A percentile compares a stretch with the other conserved stretches of the same genome.
Evolutionary conservation across 2,113 vertebrate genomes (phyloP).

Genomic region (Gambusia affinis): DNA sequence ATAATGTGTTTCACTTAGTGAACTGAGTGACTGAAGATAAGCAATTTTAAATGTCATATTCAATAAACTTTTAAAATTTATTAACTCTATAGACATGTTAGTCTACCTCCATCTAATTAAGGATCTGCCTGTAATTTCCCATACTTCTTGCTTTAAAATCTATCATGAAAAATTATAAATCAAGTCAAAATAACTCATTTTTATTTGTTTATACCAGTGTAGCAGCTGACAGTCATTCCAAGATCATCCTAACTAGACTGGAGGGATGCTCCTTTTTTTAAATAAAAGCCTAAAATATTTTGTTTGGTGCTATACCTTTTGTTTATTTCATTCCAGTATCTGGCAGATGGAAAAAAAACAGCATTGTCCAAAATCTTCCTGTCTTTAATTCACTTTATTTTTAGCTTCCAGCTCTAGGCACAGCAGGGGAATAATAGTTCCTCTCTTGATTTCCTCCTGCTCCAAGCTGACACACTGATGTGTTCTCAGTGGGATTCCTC

Average conservation of each 20-base stretch:
- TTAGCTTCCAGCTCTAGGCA: conserved; percentile 12
- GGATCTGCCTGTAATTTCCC: background rate
- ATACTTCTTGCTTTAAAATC: background rate
- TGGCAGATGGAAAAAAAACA: background rate
- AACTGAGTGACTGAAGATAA: too few relatives aligned
- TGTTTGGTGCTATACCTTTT: background rate
- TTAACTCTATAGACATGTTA: too few relatives aligned
- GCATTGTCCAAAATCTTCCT: background rate
- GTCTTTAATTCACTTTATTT: background rate
- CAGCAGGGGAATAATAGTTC: background rate
- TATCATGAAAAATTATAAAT: background rate
- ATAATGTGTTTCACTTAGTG: too few relatives aligned
- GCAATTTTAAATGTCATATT: too few relatives aligned
- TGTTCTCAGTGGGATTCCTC: conserved; percentile 27
- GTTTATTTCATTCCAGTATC: background rate
- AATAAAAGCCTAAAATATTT: background rate
- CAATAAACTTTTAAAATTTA: too few relatives aligned
- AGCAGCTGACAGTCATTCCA: background rate
- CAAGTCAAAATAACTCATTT: background rate
- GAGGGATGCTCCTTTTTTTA: background rate
- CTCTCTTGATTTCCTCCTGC: conserved; percentile 2
- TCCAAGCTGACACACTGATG: conserved; percentile 22
- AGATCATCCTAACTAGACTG: background rate
- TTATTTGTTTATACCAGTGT: background rate
- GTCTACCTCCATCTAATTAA: too few relatives aligned